These are phyloP conservation scores for Philaethria dido DNA, from an alignment of 2,888 invertebrate species.

Conservation along the genomic window DNA sequence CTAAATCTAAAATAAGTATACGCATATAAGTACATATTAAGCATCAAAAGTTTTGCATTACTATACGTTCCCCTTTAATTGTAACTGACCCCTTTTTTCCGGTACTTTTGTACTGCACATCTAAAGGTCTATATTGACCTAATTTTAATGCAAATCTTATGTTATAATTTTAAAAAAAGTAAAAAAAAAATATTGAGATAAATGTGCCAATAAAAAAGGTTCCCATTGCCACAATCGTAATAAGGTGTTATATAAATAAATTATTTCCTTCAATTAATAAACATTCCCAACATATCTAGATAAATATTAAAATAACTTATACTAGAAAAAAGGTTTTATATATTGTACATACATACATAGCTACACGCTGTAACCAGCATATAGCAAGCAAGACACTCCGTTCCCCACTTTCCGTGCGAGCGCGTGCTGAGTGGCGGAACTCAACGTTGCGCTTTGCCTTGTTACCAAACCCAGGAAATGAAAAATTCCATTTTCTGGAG, in stretches of 20 bases:
- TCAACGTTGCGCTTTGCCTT: too few relatives aligned
- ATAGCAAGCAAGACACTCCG: too few relatives aligned
- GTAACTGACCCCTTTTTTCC: background rate
- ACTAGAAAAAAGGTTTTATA: background rate
- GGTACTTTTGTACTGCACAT: background rate
- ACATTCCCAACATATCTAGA: background rate
- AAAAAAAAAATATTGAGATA: too few relatives aligned
- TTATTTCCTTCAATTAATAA: background rate
- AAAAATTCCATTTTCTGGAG: too few relatives aligned
- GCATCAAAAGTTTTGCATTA: constrained; percentile 2
- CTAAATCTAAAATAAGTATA: background rate
- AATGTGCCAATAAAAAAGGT: too few relatives aligned
- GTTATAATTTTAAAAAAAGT: too few relatives aligned
- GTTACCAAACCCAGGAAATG: too few relatives aligned
- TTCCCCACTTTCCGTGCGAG: too few relatives aligned
- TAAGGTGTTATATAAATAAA: constrained; percentile 4
- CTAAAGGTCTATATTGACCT: background rate
- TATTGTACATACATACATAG: too few relatives aligned
- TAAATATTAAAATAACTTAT: background rate
- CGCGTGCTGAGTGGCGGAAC: too few relatives aligned
- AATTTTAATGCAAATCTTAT: too few relatives aligned
- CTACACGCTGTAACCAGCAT: too few relatives aligned
- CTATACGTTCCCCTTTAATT: background rate
- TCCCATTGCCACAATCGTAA: background rate
- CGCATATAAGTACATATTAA: background rate